phyloP scores from a whole-genome alignment of 2,888 invertebrate species.

The Anarsia innoxiella region DNA sequence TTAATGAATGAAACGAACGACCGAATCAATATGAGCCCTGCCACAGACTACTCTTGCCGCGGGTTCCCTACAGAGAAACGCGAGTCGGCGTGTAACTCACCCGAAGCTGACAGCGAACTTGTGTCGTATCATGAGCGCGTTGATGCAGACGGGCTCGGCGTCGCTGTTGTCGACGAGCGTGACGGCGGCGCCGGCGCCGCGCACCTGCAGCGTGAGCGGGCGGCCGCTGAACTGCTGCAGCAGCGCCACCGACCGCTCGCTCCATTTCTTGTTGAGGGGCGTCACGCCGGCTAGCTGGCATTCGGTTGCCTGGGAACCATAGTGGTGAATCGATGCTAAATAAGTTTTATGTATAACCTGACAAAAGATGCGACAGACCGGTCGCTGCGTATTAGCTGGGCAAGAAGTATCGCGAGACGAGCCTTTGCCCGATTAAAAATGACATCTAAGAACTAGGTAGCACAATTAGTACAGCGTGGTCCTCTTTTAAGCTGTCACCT shows the following conservation, averaged over 20 bases:
- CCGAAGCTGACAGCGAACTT: constrained; percentile 58
- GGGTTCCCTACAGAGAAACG: too few species aligned
- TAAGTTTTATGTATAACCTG: too few species aligned
- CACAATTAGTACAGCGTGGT: too few species aligned
- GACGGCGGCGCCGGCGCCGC: constrained; percentile 43
- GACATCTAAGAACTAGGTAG: background rate
- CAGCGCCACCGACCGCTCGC: constrained; percentile 39
- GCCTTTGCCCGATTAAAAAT: background rate
- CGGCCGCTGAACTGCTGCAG: constrained; percentile 35
- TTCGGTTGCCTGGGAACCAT: constrained; percentile 50
- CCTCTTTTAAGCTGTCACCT: too few species aligned
- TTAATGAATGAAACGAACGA: too few species aligned
- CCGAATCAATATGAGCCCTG: too few species aligned
- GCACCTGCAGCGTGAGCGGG: constrained; percentile 41
- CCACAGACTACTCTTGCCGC: too few species aligned
- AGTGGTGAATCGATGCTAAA: too few species aligned
- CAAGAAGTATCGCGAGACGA: too few species aligned
- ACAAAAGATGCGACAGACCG: too few species aligned
- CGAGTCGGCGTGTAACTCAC: too few species aligned
- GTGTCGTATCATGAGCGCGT: constrained; percentile 53
- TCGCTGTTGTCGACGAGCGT: constrained; percentile 41
- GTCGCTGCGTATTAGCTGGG: too few species aligned
- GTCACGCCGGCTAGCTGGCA: constrained; percentile 60
- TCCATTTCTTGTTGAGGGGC: constrained; percentile 55
- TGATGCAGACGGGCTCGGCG: constrained; percentile 42